Conservation (phyloP, 2,888 invertebrate species). For the Nomada lathburiana region DNA sequence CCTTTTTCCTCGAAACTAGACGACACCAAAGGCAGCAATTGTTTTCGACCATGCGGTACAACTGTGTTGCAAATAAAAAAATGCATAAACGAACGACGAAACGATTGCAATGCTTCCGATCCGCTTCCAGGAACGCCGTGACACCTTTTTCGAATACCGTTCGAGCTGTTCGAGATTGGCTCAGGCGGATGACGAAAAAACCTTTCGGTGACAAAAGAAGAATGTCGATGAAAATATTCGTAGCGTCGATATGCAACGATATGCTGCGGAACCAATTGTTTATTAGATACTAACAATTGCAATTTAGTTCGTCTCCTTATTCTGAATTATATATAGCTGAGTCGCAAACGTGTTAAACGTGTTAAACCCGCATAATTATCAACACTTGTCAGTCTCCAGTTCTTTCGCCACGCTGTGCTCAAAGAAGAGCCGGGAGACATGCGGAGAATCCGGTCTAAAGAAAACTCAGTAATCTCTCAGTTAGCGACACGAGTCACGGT, state of each 20-base stretch:
- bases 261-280: conserved; percentile 7
- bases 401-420: not conserved
- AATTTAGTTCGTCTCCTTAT: too few relatives aligned
- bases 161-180: conserved; percentile 11
- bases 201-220: conserved; percentile 23
- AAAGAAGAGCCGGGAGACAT: conserved; percentile 14
- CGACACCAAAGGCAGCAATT: not conserved
- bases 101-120: not conserved
- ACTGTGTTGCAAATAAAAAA: not conserved
- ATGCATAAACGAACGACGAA: not conserved
- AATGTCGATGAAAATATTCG: conserved; percentile 43
- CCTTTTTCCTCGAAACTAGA: conserved; percentile 31
- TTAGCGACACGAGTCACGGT: conserved; percentile 13
- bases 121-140: conserved; percentile 6
- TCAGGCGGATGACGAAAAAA: conserved; percentile 14
- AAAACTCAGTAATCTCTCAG: conserved; percentile 28
- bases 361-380: too few relatives aligned
- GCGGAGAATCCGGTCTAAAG: conserved; percentile 22
- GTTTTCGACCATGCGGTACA: not conserved
- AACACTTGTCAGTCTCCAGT: not conserved
- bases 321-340: too few relatives aligned
- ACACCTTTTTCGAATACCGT: conserved; percentile 41
- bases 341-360: too few relatives aligned
- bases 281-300: too few relatives aligned
- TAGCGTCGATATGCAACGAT: conserved; percentile 33